These are phyloP conservation scores for Nasonia oneida DNA, from an alignment of 2,888 invertebrate genomes.

Conservation along the genomic window DNA sequence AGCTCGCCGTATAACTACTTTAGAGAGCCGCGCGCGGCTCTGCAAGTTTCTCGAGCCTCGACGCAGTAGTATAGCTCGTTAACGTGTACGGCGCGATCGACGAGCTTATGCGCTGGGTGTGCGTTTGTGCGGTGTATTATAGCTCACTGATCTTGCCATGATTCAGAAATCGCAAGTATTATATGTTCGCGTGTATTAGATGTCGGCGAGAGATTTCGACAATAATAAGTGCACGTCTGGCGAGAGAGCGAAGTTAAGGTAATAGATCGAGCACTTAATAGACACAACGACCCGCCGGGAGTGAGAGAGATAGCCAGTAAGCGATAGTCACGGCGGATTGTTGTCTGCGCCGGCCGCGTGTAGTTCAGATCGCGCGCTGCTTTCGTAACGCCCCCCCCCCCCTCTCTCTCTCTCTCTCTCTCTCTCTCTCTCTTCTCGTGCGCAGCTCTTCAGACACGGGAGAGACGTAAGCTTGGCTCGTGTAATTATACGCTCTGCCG, in stretches of 20 bases:
- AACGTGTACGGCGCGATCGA: not conserved
- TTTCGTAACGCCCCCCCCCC: not conserved
- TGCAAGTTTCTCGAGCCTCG: not conserved
- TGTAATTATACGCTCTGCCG: constrained; percentile 12
- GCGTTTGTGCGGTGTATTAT: no score
- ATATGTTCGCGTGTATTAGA: not conserved
- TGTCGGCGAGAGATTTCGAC: constrained; percentile 1
- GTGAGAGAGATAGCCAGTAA: not conserved
- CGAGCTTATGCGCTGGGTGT: not conserved
- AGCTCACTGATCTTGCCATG: not conserved
- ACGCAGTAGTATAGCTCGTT: not conserved
- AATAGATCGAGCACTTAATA: not conserved
- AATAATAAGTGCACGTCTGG: not conserved
- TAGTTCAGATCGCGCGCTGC: not conserved
- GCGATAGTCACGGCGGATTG: not conserved
- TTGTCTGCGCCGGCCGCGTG: not conserved
- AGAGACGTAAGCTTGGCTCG: not conserved
- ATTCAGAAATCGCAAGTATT: not conserved
- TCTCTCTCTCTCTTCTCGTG: not conserved
- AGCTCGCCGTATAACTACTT: not conserved
- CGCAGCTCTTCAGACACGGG: not conserved
- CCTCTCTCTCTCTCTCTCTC: not conserved
- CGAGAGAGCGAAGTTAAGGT: no score
- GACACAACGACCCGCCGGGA: not conserved
- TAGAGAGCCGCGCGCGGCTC: not conserved